Base-by-base conservation (phyloP, 37 sponge, comb jelly and placozoan genomes). In the Ianthella basta region DNA sequence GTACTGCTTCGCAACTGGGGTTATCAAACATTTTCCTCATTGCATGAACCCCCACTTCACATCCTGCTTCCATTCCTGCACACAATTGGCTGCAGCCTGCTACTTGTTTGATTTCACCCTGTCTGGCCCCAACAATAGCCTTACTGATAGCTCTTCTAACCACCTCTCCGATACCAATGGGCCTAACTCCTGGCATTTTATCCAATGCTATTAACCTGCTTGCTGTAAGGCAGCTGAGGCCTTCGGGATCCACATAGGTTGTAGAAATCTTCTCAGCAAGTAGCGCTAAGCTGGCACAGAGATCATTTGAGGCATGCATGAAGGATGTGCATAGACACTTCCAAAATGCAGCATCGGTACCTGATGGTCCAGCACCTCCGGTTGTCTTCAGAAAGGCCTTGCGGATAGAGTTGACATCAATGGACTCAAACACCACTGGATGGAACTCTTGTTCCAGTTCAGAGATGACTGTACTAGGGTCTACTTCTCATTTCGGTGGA, bases 91-190 rank as follows among this genome's bases (percentile, higher is more conserved):
- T 23, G 27, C 25, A 24, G 27, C 68, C 68, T 25, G 68, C 68
- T 66, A 66, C 29, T 66, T 66, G 25, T n/a, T 66, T 66, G 68
- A 66, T 66, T 66, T 66, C 68, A 66, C 23, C 68, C 27, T 66
- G 29, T 24, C 15, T 66, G 68, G 27, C 68, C 15, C 25, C 19
- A 23, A 66, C 23, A n/a, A 66, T 66, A 27, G 68, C 29, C 27
- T 66, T n/a, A 23, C 68, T 24, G 29, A 66, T 66, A 14, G 23
- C 23, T 23, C 68, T 66, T 66, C 68, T 66, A 14, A 27, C 12
- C 68, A 66, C 68, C 23, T 66, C 68, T 24, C 68, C 68, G 5
- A 70, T 34, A 12, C 37, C 72, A 33, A 70, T 70, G 5, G 72
- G 33, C 15, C 72, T 70, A 2, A 70, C 72, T 6, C 72, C 72